Evolutionary conservation across 2,113 vertebrate species (phyloP), one percentile per base, ranked within the genome.

Genomic region (Danionella cerebrum): DNA sequence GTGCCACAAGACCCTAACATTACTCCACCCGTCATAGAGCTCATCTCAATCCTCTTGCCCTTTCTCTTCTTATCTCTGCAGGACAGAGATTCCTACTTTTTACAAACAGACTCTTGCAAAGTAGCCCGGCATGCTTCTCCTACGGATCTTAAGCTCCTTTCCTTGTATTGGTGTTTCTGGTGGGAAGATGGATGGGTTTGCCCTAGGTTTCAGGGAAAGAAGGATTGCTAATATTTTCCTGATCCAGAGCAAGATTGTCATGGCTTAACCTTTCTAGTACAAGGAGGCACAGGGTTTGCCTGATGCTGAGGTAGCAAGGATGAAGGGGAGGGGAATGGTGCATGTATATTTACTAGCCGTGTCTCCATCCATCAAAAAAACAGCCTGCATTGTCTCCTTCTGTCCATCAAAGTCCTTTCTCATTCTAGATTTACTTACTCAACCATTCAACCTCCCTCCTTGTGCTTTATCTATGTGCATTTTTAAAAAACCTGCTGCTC

Each of bases 321-420:
- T 22, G 41, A 42, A 11, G 35, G 33, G 29, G 38, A 67, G 57
- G 41, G 70, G 85, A 65, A 79, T 77, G 78, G 55, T 54, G 78
- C 79, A 84, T 87, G 86, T 88, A 85, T 89, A 88, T 89, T 88
- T 84, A 88, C 84, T 70, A 84, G 76, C 75, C 69, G 77, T 58
- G 13, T 69, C 77, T 82, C 77, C 78, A 89, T 89, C 84, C 81
- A 87, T 89, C 86, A 87, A 79, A 81, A n/a, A 82, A 78, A 72
- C 77, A 67, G 70, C 71, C 70, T 48, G 68, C 74, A 72, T 77
- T 66, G 72, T 70, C 81, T 82, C 80, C 76, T 79, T 76, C 75
- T 82, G 86, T 85, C 85, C 79, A 71, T 86, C 84, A 84, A 72
- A 79, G 80, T 84, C 79, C 70, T 68, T 73, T 78, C 76, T 67